phyloP scores from a whole-genome alignment of 2,888 invertebrate species.

The Chromoteleia sp. region DNA sequence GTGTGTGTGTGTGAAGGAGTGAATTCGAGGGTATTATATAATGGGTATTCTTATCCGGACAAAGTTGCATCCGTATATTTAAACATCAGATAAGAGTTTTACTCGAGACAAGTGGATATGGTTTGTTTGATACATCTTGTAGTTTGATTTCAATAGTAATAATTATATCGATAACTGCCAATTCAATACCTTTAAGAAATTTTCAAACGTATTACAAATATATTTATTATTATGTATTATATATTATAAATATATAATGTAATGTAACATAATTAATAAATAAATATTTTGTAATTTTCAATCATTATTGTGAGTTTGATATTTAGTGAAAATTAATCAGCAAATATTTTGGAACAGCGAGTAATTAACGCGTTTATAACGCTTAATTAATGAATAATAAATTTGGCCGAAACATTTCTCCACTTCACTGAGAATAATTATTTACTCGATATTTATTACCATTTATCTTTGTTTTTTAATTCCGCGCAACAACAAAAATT shows the following conservation, averaged over 20 bases:
- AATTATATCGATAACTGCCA: too few species aligned
- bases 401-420: conserved; percentile 13
- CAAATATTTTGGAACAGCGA: background rate
- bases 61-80: conserved; percentile 19
- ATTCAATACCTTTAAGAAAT: too few species aligned
- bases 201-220: too few species aligned
- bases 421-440: conserved; percentile 11
- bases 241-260: background rate
- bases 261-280: background rate
- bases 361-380: background rate
- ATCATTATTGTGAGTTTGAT: background rate
- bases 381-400: conserved; percentile 13
- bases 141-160: too few species aligned
- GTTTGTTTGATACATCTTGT: conserved; percentile 1
- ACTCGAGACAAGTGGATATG: conserved; percentile 11
- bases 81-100: conserved; percentile 21
- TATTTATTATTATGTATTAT: too few species aligned
- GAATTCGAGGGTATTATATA: too few species aligned
- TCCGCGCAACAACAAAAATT: conserved; percentile 17
- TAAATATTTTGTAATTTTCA: background rate
- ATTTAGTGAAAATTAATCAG: background rate
- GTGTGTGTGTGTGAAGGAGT: conserved; percentile 28
- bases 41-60: conserved; percentile 24
- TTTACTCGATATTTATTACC: background rate
- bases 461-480: conserved; percentile 4